Conservation (phyloP, 1,140 invertebrate species). For the Limonius californicus region DNA sequence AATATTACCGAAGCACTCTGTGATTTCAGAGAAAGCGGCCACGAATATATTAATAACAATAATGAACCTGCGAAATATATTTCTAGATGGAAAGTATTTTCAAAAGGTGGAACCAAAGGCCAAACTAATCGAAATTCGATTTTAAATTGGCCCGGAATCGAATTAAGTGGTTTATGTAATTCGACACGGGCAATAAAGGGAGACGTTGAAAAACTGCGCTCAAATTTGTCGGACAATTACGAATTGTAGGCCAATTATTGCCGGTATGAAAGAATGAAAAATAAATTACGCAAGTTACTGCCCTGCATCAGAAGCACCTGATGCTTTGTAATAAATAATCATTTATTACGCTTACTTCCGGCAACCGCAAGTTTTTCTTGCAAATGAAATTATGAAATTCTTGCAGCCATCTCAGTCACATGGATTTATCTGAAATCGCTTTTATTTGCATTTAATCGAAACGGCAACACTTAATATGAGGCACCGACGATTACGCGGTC, state of each 20-base stretch:
- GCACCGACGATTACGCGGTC: too few species aligned
- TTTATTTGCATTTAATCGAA: too few species aligned
- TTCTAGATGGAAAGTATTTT: not conserved
- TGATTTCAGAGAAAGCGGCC: not conserved
- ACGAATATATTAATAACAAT: not conserved
- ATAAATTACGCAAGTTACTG: too few species aligned
- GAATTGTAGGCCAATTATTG: not conserved
- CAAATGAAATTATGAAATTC: too few species aligned
- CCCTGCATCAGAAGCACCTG: too few species aligned
- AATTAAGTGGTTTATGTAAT: constrained; percentile 2
- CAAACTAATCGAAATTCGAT: not conserved
- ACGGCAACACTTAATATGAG: too few species aligned
- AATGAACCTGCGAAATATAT: not conserved
- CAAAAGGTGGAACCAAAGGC: not conserved
- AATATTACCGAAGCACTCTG: not conserved
- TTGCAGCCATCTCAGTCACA: too few species aligned
- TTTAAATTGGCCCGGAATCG: not conserved
- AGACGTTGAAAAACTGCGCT: not conserved
- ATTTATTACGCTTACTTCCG: too few species aligned
- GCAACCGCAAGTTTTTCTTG: too few species aligned
- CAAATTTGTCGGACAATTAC: not conserved
- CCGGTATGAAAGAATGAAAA: not conserved
- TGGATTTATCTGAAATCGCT: too few species aligned
- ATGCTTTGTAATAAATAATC: too few species aligned
- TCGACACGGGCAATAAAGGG: not conserved